Conservation (phyloP, 2,797 vertebrate genomes). For the Strix occidentalis region DNA sequence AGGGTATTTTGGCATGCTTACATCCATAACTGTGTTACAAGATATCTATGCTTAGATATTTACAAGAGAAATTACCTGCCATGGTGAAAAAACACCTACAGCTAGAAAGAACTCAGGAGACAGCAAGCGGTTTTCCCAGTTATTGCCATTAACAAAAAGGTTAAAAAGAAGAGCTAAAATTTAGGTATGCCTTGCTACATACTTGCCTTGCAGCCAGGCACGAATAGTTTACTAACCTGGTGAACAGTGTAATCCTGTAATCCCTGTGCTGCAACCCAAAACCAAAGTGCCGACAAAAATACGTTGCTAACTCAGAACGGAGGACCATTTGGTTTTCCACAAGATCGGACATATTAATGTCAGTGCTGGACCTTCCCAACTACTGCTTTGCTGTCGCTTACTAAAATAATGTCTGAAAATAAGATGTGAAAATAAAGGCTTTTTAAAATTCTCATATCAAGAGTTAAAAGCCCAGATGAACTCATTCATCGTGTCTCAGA, state of each 20-base stretch:
- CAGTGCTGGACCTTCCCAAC: not conserved
- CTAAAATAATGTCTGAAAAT: not conserved
- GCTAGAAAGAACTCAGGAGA: not conserved
- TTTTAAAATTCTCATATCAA: not conserved
- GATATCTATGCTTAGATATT: not conserved
- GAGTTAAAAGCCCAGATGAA: not conserved
- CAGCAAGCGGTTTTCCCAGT: not conserved
- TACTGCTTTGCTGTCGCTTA: not conserved
- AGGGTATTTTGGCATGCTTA: not conserved
- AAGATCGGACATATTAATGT: not conserved
- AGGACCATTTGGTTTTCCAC: not conserved
- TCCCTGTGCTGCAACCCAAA: not conserved
- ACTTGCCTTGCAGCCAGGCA: not conserved
- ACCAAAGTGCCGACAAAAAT: not conserved
- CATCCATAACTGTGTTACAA: not conserved
- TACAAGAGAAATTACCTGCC: not conserved
- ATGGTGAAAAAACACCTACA: not conserved
- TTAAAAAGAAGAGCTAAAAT: not conserved
- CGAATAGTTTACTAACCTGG: not conserved
- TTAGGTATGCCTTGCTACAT: not conserved
- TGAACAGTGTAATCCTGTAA: not conserved
- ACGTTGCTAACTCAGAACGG: rapidly evolving
- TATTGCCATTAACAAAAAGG: not conserved
- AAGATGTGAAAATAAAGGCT: not conserved
- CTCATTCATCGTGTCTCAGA: not conserved